Evolutionary conservation across 2,797 vertebrate species (phyloP).

Genomic region (Erpetoichthys calabaricus): DNA sequence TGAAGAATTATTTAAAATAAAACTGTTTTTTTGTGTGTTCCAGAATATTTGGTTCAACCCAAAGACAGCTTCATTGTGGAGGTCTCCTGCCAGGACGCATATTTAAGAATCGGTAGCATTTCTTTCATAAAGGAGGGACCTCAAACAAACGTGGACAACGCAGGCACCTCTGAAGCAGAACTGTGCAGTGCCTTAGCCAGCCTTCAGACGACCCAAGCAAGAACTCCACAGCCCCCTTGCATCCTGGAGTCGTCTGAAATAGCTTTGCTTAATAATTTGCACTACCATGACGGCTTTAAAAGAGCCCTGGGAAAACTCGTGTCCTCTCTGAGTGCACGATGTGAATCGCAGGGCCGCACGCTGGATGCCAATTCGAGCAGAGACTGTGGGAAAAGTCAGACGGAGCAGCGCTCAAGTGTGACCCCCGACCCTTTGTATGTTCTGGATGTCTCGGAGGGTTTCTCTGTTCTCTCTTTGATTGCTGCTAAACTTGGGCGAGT

Average conservation of each 20-base stretch:
- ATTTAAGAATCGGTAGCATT: slow-evolving; percentile 70
- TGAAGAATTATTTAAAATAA: too few species aligned
- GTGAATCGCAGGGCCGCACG: slow-evolving; percentile 25
- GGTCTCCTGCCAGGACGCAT: slow-evolving; percentile 76
- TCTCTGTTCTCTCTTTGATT: slow-evolving; percentile 79
- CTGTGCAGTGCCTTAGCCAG: slow-evolving; percentile 76
- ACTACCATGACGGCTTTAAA: slow-evolving; percentile 70
- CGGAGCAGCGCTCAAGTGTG: neutral
- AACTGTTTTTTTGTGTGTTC: too few species aligned
- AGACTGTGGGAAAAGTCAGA: slow-evolving; percentile 18
- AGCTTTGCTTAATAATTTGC: slow-evolving; percentile 71
- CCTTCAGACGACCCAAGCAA: slow-evolving; percentile 63
- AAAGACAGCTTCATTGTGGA: slow-evolving; percentile 68
- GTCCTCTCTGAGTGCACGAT: slow-evolving; percentile 34
- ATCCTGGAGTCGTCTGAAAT: slow-evolving; percentile 79
- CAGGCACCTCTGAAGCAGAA: slow-evolving; percentile 76
- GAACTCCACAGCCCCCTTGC: slow-evolving; percentile 34
- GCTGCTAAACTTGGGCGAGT: slow-evolving; percentile 66
- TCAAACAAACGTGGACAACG: slow-evolving; percentile 12
- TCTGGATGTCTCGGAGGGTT: slow-evolving; percentile 90
- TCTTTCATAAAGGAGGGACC: slow-evolving; percentile 38
- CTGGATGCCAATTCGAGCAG: slow-evolving; percentile 17
- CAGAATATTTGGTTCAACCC: slow-evolving; percentile 59
- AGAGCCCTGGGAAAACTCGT: slow-evolving; percentile 64
- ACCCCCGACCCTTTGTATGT: slow-evolving; percentile 55